A percentile compares a stretch with the other conserved stretches of the same genome.
Conservation (phyloP, 2,113 vertebrate species). For the Leptobrachium leishanense region DNA sequence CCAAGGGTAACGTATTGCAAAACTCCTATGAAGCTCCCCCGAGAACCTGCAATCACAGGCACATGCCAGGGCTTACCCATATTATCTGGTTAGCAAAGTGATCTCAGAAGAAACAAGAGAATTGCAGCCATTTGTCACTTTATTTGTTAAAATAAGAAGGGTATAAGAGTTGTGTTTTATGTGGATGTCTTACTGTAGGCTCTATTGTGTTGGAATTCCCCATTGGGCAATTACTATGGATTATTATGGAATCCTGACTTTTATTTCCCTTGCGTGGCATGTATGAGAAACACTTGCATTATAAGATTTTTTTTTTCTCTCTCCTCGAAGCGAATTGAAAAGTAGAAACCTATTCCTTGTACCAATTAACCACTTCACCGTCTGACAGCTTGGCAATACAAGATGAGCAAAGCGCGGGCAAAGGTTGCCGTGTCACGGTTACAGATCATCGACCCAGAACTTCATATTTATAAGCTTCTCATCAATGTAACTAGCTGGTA, state of each 20-base stretch:
- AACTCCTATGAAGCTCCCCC: neutral
- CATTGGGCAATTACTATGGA: conserved; percentile 18
- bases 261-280: conserved; percentile 17
- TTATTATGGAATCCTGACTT: conserved; percentile 31
- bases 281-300: conserved; percentile 5
- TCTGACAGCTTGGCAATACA: neutral
- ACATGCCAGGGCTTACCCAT: neutral
- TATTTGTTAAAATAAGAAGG: conserved; percentile 7
- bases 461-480: conserved; percentile 23
- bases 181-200: neutral
- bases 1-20: neutral
- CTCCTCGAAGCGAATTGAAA: neutral
- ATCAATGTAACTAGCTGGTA: neutral
- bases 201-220: conserved; percentile 19
- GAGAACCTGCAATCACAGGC: neutral
- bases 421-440: neutral
- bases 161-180: neutral
- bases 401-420: neutral
- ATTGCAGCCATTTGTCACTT: conserved; percentile 1
- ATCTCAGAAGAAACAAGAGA: neutral
- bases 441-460: neutral
- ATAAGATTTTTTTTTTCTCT: neutral
- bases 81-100: conserved; percentile 1
- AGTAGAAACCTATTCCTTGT: neutral
- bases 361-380: conserved; percentile 20